phyloP scores from a whole-genome alignment of 2,113 vertebrate genomes.

The Phrynocephalus versicolor region DNA sequence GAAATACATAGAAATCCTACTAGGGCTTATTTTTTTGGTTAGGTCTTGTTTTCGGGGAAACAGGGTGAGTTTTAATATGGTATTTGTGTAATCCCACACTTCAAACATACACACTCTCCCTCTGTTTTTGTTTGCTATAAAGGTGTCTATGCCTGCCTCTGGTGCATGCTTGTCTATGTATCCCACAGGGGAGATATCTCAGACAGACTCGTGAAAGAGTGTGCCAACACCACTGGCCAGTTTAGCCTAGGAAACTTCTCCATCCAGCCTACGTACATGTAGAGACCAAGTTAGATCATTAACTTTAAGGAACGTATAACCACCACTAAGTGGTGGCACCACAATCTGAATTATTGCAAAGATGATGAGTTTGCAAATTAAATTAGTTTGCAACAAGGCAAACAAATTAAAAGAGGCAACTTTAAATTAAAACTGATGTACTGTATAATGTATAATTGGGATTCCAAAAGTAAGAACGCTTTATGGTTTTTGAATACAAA shows the following conservation, averaged over 20 bases:
- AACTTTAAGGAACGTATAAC: background rate
- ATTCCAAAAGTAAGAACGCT: background rate
- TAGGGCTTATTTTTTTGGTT: no score
- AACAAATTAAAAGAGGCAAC: background rate
- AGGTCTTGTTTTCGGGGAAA: no score
- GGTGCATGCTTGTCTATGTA: no score
- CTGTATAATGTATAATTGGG: background rate
- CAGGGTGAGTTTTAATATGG: no score
- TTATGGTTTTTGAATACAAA: background rate
- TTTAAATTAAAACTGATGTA: background rate
- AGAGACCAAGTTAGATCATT: background rate
- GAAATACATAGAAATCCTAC: no score
- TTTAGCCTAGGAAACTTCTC: background rate
- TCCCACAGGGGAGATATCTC: background rate
- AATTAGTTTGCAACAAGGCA: background rate
- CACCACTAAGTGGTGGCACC: no score
- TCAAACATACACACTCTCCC: background rate
- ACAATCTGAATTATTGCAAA: background rate
- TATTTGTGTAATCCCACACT: background rate
- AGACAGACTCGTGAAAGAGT: background rate
- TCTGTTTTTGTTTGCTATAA: background rate
- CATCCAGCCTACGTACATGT: background rate
- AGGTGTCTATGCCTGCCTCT: no score
- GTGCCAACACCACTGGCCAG: background rate
- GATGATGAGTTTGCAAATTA: background rate